These are phyloP conservation scores for Crocidura indochinensis DNA, from an alignment of 2,797 vertebrate species.

Conservation along the genomic window DNA sequence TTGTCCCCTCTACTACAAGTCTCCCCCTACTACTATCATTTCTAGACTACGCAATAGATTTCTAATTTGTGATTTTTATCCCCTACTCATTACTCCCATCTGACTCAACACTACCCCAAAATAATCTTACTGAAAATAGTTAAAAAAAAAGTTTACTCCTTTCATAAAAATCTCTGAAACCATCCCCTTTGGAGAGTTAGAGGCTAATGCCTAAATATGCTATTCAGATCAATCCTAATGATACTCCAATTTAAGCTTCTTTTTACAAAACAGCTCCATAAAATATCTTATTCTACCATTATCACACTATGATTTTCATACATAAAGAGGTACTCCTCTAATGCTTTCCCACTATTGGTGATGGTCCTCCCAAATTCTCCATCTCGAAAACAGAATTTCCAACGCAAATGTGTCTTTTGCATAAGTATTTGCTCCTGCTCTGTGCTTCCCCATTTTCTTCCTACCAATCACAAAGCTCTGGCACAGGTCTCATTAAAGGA, in stretches of 20 bases:
- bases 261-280: neutral
- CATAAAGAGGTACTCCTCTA: neutral
- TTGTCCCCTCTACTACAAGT: neutral
- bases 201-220: neutral
- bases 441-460: slow-evolving; percentile 14
- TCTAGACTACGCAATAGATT: neutral
- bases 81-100: too few relatives aligned
- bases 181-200: neutral
- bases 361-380: neutral
- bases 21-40: neutral
- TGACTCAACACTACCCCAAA: too few relatives aligned
- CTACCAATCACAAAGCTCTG: slow-evolving; percentile 22
- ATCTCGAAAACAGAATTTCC: slow-evolving; percentile 9
- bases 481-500: neutral
- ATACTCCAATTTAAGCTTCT: neutral
- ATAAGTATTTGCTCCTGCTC: slow-evolving; percentile 37
- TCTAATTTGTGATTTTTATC: neutral
- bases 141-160: slow-evolving; percentile 13
- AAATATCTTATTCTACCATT: neutral
- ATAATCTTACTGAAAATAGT: too few relatives aligned
- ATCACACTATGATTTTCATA: neutral
- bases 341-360: neutral
- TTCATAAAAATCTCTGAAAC: slow-evolving; percentile 5
- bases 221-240: neutral
- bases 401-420: slow-evolving; percentile 20